Conservation (phyloP, 1,140 invertebrate species). For the Medauroidea extradentata region DNA sequence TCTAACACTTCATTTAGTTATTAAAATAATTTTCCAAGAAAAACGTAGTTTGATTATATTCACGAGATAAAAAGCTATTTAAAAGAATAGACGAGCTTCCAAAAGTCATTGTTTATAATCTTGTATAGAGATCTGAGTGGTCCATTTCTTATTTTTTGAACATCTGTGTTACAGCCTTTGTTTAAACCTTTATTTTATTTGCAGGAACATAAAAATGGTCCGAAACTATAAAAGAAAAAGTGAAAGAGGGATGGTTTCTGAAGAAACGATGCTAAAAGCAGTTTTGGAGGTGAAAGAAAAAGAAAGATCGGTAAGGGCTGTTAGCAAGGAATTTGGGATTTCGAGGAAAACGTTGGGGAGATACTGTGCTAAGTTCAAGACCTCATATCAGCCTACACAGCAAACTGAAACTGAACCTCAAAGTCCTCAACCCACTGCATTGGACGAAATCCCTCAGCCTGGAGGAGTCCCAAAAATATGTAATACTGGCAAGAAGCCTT, state of each 20-base stretch:
- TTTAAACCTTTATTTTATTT: too few species aligned
- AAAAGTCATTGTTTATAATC: too few species aligned
- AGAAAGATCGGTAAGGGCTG: not conserved
- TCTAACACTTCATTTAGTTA: too few species aligned
- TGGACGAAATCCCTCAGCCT: not conserved
- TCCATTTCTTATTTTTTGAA: too few species aligned
- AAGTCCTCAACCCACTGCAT: not conserved
- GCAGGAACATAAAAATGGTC: too few species aligned
- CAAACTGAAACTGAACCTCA: not conserved
- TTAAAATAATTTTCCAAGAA: too few species aligned
- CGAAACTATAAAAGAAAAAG: not conserved
- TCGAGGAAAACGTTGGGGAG: not conserved
- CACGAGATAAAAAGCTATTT: too few species aligned
- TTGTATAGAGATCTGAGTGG: too few species aligned
- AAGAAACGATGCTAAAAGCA: not conserved
- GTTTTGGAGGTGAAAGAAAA: slow-evolving; percentile 1
- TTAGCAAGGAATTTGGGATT: slow-evolving; percentile 1
- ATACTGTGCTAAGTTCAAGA: not conserved
- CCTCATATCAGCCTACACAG: not conserved
- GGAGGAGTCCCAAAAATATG: not conserved
- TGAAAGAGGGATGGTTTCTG: not conserved
- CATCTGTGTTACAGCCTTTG: too few species aligned
- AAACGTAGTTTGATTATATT: not conserved
- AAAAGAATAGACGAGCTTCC: too few species aligned
- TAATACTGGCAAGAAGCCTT: not conserved